A percentile compares a stretch with the other conserved stretches of the same genome.
Evolutionary conservation across 2,797 vertebrate genomes (phyloP).

Genomic region (Poeciliopsis presidionis): DNA sequence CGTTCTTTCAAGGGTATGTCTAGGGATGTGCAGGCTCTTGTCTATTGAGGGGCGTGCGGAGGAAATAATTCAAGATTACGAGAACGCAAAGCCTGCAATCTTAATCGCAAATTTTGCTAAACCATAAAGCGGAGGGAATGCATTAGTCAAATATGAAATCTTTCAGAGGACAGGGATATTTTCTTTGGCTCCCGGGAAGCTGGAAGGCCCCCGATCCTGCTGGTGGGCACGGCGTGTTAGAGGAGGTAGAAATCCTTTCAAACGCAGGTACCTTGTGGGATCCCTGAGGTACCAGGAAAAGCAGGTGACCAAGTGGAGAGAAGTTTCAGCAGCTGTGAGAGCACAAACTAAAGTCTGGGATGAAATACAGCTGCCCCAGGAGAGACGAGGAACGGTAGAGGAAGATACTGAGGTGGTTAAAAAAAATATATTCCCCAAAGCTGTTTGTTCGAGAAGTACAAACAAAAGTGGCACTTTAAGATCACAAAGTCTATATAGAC

Average conservation of each 20-base stretch:
- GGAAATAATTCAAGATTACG: neutral
- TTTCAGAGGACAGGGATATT: neutral
- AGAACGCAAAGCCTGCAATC: neutral
- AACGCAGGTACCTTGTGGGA: neutral
- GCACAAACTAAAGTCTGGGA: neutral
- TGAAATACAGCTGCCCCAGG: neutral
- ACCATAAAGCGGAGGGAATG: neutral
- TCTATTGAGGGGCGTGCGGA: neutral
- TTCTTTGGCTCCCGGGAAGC: neutral
- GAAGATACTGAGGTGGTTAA: neutral
- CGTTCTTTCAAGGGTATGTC: slow-evolving; percentile 43
- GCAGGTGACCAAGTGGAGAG: neutral
- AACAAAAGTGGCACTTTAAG: neutral
- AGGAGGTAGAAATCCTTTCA: neutral
- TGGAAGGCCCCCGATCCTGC: neutral
- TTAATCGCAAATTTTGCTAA: neutral
- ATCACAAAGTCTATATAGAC: neutral
- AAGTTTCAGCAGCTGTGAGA: neutral
- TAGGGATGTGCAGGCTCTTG: slow-evolving; percentile 30
- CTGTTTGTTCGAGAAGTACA: neutral
- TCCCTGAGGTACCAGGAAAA: neutral
- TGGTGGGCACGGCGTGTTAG: neutral
- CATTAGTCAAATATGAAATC: neutral
- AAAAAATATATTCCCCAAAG: neutral
- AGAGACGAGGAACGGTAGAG: neutral